Evolutionary conservation across 1,140 invertebrate genomes (phyloP).

Genomic region (Lanistes nyassanus): DNA sequence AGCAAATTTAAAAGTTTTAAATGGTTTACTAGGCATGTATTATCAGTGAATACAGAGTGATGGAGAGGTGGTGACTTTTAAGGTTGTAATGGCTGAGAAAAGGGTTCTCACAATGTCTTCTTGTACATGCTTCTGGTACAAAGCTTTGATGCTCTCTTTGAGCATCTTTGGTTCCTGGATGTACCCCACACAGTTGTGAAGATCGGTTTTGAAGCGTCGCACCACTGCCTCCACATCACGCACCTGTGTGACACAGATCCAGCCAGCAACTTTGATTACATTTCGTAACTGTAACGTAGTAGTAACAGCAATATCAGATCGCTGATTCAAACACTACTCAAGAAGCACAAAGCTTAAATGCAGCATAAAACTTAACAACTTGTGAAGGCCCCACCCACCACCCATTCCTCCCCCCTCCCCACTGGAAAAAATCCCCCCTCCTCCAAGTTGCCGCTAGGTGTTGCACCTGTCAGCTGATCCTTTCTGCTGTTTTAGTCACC

Average conservation of each 20-base stretch:
- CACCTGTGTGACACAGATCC: conserved; percentile 42
- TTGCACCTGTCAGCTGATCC: too few relatives aligned
- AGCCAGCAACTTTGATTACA: background rate
- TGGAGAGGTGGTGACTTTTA: too few relatives aligned
- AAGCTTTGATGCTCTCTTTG: conserved; percentile 80
- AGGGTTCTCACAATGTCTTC: conserved; percentile 69
- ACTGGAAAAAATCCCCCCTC: too few relatives aligned
- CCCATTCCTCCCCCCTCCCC: background rate
- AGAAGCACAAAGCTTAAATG: too few relatives aligned
- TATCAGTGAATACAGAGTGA: too few relatives aligned
- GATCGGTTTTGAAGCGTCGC: conserved; percentile 81
- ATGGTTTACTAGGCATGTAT: too few relatives aligned
- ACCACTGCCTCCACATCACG: conserved; percentile 76
- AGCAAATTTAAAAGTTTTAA: too few relatives aligned
- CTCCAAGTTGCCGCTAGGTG: too few relatives aligned
- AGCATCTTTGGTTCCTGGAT: conserved; percentile 81
- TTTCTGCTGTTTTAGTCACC: too few relatives aligned
- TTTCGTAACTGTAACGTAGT: background rate
- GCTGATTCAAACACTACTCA: background rate
- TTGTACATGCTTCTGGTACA: conserved; percentile 80
- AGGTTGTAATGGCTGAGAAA: too few relatives aligned
- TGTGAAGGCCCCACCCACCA: background rate
- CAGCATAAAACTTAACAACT: too few relatives aligned
- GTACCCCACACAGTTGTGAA: conserved; percentile 79
- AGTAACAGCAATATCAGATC: too few relatives aligned